A percentile compares a stretch with the other conserved stretches of the same genome.
Evolutionary conservation across 2,888 invertebrate species (phyloP).

Genomic region (Ellobium chinense): DNA sequence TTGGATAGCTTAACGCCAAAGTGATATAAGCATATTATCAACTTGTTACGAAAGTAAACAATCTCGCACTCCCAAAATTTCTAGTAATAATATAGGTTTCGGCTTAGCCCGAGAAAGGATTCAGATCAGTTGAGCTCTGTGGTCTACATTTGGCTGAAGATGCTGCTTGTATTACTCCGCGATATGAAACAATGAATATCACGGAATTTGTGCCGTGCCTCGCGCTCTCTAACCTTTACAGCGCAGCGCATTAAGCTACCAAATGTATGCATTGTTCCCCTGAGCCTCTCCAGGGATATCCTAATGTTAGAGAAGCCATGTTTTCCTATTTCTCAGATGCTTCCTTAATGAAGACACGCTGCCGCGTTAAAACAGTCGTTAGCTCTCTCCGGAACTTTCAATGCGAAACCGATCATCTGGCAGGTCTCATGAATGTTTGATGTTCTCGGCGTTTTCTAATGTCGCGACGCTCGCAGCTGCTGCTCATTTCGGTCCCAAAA

Average conservation of each 20-base stretch:
- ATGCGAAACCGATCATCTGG: conserved; percentile 16
- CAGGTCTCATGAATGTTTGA: conserved; percentile 35
- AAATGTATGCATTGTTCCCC: conserved; percentile 21
- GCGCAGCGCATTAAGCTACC: conserved; percentile 22
- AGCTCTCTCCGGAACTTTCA: conserved; percentile 36
- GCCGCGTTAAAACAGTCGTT: conserved; percentile 38
- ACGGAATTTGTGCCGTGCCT: background rate
- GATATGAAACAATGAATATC: conserved; percentile 1
- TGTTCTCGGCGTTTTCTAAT: conserved; percentile 19
- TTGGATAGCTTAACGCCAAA: too few relatives aligned
- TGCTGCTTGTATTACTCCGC: background rate
- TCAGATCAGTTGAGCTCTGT: too few relatives aligned
- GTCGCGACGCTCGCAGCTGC: conserved; percentile 12
- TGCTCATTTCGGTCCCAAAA: conserved; percentile 13
- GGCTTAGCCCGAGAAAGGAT: too few relatives aligned
- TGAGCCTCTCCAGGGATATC: conserved; percentile 27
- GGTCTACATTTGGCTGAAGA: background rate
- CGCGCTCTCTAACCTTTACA: conserved; percentile 26
- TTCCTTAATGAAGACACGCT: conserved; percentile 42
- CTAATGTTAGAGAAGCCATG: conserved; percentile 19
- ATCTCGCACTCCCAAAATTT: too few relatives aligned
- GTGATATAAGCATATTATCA: too few relatives aligned
- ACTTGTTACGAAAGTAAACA: too few relatives aligned
- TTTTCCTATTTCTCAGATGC: conserved; percentile 32
- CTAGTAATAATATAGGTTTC: too few relatives aligned